A percentile compares a stretch with the other conserved stretches of the same genome.
These are phyloP conservation scores for Poeciliopsis gracilis DNA, from an alignment of 2,797 vertebrate genomes.

Conservation along the genomic window DNA sequence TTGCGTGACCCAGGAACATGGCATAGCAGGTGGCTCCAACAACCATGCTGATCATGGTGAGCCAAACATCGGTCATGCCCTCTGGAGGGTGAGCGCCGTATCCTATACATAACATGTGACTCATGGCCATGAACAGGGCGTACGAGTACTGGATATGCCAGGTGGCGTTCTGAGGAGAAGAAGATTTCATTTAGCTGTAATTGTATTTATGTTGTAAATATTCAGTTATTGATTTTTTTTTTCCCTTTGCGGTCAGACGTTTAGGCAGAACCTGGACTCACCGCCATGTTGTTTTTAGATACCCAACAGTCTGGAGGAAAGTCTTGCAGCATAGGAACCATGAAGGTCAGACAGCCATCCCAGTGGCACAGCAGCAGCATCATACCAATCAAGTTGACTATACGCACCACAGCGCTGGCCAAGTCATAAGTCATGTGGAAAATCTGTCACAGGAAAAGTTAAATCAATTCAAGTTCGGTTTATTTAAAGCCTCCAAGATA, in stretches of 20 bases:
- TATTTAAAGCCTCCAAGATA: neutral
- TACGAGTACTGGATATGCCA: constrained; percentile 96
- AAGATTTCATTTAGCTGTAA: neutral
- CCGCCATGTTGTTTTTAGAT: constrained; percentile 94
- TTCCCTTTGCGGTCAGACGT: neutral
- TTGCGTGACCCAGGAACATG: constrained; percentile 96
- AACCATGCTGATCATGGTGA: constrained; percentile 96
- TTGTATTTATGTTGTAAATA: neutral
- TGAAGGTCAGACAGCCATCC: constrained; percentile 95
- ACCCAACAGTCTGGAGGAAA: constrained; percentile 95
- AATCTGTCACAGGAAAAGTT: constrained; percentile 77
- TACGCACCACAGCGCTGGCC: constrained; percentile 92
- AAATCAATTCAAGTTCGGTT: neutral
- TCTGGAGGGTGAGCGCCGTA: constrained; percentile 92
- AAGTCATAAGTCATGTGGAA: constrained; percentile 97
- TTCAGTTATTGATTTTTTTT: neutral
- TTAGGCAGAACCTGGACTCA: constrained; percentile 69
- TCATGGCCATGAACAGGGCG: constrained; percentile 95
- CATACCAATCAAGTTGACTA: constrained; percentile 95
- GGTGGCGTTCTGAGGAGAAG: constrained; percentile 85
- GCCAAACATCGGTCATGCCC: constrained; percentile 88
- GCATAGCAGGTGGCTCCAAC: constrained; percentile 96
- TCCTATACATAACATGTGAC: constrained; percentile 97
- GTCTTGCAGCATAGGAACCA: constrained; percentile 97
- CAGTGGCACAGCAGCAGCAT: constrained; percentile 96